Conservation (phyloP, 2,888 invertebrate species). For the Clusia tigrina region DNA sequence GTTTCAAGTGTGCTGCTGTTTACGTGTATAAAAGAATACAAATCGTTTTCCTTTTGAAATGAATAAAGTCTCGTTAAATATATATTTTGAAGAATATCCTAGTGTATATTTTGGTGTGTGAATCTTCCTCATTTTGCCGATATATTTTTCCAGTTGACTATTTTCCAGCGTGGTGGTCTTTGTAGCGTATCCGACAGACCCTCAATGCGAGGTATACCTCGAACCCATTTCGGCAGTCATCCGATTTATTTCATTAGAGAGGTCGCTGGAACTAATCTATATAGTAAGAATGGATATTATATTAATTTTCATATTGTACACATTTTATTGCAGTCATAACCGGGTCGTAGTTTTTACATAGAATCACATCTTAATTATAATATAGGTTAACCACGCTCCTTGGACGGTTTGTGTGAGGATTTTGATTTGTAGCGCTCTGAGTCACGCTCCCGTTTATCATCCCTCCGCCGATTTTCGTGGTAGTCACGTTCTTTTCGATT, state of each 20-base stretch:
- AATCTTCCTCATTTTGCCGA: no score
- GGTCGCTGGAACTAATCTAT: neutral
- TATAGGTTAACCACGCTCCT: constrained; percentile 46
- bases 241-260: no score
- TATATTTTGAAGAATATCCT: neutral
- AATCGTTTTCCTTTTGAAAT: no score
- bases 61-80: neutral
- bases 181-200: no score
- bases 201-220: no score
- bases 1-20: neutral
- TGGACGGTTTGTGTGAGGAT: constrained; percentile 45
- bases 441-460: neutral
- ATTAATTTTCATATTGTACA: neutral
- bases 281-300: neutral
- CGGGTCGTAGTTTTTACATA: no score
- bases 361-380: neutral
- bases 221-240: no score
- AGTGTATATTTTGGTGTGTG: no score
- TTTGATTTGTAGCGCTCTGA: constrained; percentile 21
- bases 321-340: neutral
- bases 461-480: neutral
- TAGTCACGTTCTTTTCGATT: neutral
- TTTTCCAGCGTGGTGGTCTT: no score
- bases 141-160: no score
- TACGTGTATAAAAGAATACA: constrained; percentile 13